phyloP scores from a whole-genome alignment of 2,797 vertebrate genomes.

The Macrochelys suwanniensis region DNA sequence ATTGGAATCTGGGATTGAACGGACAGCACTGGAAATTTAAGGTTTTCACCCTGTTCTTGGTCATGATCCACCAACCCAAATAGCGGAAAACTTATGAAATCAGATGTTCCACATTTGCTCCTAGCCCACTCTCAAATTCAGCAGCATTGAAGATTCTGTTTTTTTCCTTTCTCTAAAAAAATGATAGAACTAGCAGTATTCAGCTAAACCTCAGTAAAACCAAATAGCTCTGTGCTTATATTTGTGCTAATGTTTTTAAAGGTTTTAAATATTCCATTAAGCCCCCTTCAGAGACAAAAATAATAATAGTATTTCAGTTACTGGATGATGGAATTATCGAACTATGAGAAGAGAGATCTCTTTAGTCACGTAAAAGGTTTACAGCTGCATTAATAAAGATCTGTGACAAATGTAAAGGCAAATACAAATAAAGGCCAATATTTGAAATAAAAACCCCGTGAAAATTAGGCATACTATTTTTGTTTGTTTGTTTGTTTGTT shows the following conservation, averaged over 20 bases:
- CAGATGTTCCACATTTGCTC: neutral
- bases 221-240: neutral
- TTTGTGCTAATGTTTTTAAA: neutral
- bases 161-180: neutral
- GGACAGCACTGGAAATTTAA: neutral
- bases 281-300: neutral
- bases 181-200: neutral
- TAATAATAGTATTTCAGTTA: neutral
- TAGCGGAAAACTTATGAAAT: neutral
- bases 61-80: neutral
- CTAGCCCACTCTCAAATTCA: neutral
- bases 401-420: neutral
- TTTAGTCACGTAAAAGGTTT: neutral
- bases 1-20: neutral
- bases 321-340: neutral
- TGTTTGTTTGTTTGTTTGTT: neutral
- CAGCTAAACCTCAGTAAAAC: neutral
- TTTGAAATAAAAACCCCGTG: neutral
- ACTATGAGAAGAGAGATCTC: neutral
- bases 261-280: neutral
- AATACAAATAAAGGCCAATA: neutral
- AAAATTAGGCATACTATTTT: neutral
- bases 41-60: neutral
- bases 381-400: neutral
- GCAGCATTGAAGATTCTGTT: rapidly evolving